Conservation (phyloP, 1,140 invertebrate species). For the Drosophila erecta region DNA sequence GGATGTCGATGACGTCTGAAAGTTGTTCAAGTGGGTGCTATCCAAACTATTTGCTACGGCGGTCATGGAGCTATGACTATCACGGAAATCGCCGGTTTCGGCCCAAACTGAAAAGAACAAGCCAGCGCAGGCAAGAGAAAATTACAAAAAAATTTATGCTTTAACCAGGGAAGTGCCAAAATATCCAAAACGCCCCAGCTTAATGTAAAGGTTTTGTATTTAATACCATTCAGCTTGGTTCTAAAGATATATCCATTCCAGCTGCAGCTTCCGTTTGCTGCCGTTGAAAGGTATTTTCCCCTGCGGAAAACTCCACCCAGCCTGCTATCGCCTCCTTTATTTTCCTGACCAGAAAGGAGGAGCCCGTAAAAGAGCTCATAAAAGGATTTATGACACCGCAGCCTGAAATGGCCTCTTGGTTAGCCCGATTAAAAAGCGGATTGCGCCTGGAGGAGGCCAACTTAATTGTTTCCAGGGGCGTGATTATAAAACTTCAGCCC, state of each 20-base stretch:
- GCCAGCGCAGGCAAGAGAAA: slow-evolving; percentile 81
- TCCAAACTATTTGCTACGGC: slow-evolving; percentile 88
- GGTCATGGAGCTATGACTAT: slow-evolving; percentile 90
- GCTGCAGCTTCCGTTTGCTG: no score
- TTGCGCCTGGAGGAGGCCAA: slow-evolving; percentile 46
- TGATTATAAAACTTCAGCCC: slow-evolving; percentile 26
- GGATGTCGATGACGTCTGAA: slow-evolving; percentile 85
- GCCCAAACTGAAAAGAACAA: slow-evolving; percentile 92
- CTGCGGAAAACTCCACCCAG: not conserved
- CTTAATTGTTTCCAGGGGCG: slow-evolving; percentile 49
- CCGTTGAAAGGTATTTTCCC: slow-evolving; percentile 23
- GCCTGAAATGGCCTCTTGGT: slow-evolving; percentile 72
- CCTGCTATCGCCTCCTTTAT: not conserved
- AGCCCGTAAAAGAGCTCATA: slow-evolving; percentile 61
- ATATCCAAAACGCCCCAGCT: no score
- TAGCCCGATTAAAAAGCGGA: slow-evolving; percentile 71
- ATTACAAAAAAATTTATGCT: slow-evolving; percentile 84
- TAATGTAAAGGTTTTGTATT: no score
- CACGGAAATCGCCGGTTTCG: slow-evolving; percentile 92
- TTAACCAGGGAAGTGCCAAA: slow-evolving; percentile 30
- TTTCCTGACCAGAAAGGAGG: slow-evolving; percentile 1
- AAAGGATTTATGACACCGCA: slow-evolving; percentile 72
- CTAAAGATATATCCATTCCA: no score
- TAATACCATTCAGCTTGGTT: no score
- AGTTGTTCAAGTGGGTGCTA: slow-evolving; percentile 87